Conservation (phyloP, 2,113 vertebrate genomes). For the Gymnocephalus cernua region DNA sequence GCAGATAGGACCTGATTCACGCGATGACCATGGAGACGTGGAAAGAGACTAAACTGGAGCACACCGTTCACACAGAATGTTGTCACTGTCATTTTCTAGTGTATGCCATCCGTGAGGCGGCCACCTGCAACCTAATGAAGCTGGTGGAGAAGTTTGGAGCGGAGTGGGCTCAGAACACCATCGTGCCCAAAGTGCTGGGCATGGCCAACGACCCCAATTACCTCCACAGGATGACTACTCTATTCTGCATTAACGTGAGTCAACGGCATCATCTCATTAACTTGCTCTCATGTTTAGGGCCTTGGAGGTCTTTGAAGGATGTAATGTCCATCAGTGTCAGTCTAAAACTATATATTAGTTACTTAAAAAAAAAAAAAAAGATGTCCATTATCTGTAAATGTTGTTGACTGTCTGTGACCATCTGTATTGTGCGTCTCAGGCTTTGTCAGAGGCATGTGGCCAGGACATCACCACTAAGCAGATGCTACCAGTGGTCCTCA, state of each 20-base stretch:
- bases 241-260: slow-evolving; percentile 94
- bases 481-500: slow-evolving; percentile 92
- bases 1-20: background rate
- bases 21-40: background rate
- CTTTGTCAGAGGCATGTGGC: slow-evolving; percentile 90
- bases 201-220: slow-evolving; percentile 95
- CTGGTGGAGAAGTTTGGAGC: slow-evolving; percentile 93
- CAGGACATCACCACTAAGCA: slow-evolving; percentile 93
- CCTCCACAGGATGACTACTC: slow-evolving; percentile 93
- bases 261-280: background rate
- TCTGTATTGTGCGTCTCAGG: slow-evolving; percentile 74
- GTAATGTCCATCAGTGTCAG: background rate
- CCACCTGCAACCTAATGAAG: slow-evolving; percentile 92
- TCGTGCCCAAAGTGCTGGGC: slow-evolving; percentile 91
- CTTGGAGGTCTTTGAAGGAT: background rate
- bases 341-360: background rate
- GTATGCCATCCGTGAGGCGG: slow-evolving; percentile 91
- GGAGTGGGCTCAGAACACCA: slow-evolving; percentile 93
- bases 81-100: slow-evolving; percentile 74
- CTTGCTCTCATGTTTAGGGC: background rate
- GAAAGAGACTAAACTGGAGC: background rate
- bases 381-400: background rate
- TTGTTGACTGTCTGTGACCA: background rate
- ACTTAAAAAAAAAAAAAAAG: background rate
- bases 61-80: background rate